These are phyloP conservation scores for Drosophila diplacantha DNA, from an alignment of 2,888 invertebrate species.

Conservation along the genomic window DNA sequence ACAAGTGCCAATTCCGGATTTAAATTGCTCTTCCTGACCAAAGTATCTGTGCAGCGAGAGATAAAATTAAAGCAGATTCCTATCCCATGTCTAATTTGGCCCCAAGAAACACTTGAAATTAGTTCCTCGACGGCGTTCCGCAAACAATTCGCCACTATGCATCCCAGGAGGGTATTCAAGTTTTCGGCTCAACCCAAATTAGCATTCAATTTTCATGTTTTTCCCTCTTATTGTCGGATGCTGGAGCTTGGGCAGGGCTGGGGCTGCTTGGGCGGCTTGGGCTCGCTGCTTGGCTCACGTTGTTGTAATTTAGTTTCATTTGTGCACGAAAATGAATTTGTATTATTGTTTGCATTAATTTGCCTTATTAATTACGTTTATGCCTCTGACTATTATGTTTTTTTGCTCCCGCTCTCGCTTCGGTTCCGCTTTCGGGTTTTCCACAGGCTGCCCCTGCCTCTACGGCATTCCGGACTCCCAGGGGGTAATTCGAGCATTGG, in stretches of 20 bases:
- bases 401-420: conserved; percentile 8
- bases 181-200: conserved; percentile 40
- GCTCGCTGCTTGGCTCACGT: conserved; percentile 35
- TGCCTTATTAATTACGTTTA: conserved; percentile 73
- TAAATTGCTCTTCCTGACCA: conserved; percentile 2
- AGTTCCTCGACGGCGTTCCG: conserved; percentile 6
- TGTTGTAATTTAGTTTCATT: conserved; percentile 70
- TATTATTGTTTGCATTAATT: conserved; percentile 73
- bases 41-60: background rate
- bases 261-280: background rate
- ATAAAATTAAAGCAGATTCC: conserved; percentile 27
- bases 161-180: conserved; percentile 37
- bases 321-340: conserved; percentile 71
- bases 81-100: conserved; percentile 20
- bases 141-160: conserved; percentile 19
- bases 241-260: background rate
- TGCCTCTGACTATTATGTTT: conserved; percentile 56
- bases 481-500: conserved; percentile 67
- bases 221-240: conserved; percentile 23
- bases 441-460: conserved; percentile 1
- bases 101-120: conserved; percentile 19
- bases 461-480: conserved; percentile 41
- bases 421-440: conserved; percentile 1
- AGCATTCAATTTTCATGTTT: conserved; percentile 45
- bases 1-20: background rate